phyloP scores from a whole-genome alignment of 2,888 invertebrate genomes.

The Pilophorus perplexus region DNA sequence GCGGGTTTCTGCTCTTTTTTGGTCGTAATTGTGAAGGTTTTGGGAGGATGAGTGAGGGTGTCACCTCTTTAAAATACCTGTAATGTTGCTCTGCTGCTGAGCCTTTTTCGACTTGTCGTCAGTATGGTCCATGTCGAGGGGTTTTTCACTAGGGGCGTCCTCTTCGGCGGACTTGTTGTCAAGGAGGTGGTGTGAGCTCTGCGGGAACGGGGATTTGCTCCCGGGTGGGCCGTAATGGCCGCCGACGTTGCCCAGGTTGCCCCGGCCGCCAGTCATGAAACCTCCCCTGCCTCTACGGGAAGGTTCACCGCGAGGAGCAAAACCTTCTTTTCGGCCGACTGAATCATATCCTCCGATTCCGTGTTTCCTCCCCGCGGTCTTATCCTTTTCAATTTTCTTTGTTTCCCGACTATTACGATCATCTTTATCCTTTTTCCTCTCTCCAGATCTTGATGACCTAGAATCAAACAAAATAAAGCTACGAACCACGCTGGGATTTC shows the following conservation, averaged over 20 bases:
- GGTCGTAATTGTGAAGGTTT: conserved; percentile 10
- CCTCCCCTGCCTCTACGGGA: conserved; percentile 79
- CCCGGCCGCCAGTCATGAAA: conserved; percentile 48
- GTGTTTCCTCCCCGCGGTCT: conserved; percentile 17
- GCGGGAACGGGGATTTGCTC: conserved; percentile 52
- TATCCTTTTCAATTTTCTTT: conserved; percentile 43
- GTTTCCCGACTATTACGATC: conserved; percentile 59
- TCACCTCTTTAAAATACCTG: conserved; percentile 28
- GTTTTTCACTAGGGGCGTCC: conserved; percentile 13
- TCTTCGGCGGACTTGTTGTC: conserved; percentile 27
- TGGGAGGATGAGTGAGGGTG: not conserved
- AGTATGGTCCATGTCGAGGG: conserved; percentile 4
- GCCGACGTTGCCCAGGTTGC: conserved; percentile 55
- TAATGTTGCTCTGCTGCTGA: conserved; percentile 19
- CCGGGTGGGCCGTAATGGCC: conserved; percentile 50
- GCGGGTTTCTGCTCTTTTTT: not conserved
- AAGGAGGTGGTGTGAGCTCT: not conserved
- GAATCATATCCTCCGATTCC: conserved; percentile 41
- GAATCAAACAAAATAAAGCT: conserved; percentile 22
- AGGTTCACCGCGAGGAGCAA: conserved; percentile 84
- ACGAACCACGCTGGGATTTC: conserved; percentile 15
- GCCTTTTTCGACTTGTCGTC: conserved; percentile 27
- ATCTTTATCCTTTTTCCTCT: conserved; percentile 59
- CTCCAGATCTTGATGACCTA: conserved; percentile 56
- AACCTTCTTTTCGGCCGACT: conserved; percentile 58